These are phyloP conservation scores for Dinomys branickii DNA, from an alignment of 2,113 vertebrate species.

Conservation along the genomic window DNA sequence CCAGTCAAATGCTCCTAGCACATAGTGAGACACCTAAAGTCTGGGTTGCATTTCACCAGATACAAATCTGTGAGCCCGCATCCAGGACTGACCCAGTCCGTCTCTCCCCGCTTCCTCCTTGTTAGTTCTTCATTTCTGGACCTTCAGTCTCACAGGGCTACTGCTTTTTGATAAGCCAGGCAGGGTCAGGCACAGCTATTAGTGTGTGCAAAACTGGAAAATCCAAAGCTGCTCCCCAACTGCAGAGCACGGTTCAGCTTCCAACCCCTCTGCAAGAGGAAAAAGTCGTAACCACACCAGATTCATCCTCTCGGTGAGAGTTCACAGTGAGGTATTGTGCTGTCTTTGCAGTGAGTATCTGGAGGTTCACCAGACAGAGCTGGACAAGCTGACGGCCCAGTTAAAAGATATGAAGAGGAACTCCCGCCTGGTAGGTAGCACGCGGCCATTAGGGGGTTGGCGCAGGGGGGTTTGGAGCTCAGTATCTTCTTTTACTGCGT, in stretches of 20 bases:
- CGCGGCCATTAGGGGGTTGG: background rate
- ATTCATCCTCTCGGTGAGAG: background rate
- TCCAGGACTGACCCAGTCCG: background rate
- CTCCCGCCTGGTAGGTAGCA: constrained; percentile 94
- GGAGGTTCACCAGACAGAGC: constrained; percentile 95
- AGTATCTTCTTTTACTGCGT: background rate
- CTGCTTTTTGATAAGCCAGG: background rate
- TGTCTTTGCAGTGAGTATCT: constrained; percentile 93
- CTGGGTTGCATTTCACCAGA: too few relatives aligned
- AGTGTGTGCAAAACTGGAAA: background rate
- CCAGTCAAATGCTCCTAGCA: background rate
- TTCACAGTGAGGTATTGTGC: constrained; percentile 65
- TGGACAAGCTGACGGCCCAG: constrained; percentile 95
- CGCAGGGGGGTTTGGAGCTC: background rate
- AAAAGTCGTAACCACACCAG: background rate
- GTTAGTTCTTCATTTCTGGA: background rate
- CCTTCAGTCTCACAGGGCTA: background rate
- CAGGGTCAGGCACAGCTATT: too few relatives aligned
- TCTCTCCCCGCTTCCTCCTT: background rate
- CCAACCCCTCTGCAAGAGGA: background rate
- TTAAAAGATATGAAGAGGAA: constrained; percentile 99
- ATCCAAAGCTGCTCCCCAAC: background rate
- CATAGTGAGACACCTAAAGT: background rate
- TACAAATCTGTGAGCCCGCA: background rate
- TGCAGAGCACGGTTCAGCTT: background rate